Evolutionary conservation across 2,888 invertebrate species (phyloP).

Genomic region (Pantelozetes paolii): DNA sequence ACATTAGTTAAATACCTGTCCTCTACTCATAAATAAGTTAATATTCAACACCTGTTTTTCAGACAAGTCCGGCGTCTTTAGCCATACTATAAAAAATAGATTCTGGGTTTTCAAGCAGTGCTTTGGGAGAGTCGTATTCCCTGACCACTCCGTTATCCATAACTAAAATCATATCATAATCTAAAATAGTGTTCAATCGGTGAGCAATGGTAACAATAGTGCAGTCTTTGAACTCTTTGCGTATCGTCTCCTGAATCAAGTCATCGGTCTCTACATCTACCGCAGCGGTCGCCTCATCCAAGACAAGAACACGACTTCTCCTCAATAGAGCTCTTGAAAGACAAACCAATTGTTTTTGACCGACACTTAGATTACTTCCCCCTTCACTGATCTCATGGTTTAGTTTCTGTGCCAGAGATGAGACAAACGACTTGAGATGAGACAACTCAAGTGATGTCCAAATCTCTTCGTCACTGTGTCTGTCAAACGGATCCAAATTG

Average conservation of each 20-base stretch:
- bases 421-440: conserved; percentile 44
- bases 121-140: conserved; percentile 47
- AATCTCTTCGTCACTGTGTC: conserved; percentile 45
- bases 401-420: conserved; percentile 30
- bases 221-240: conserved; percentile 46
- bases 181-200: conserved; percentile 44
- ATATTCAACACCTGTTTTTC: too few species aligned
- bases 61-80: conserved; percentile 47
- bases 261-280: conserved; percentile 47
- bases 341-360: conserved; percentile 46
- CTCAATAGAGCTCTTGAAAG: conserved; percentile 47
- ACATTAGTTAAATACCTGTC: too few species aligned
- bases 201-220: conserved; percentile 48
- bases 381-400: conserved; percentile 67
- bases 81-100: conserved; percentile 47
- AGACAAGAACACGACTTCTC: conserved; percentile 45
- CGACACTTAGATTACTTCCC: conserved; percentile 55
- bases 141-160: conserved; percentile 46
- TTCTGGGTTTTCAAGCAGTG: conserved; percentile 43
- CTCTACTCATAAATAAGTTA: too few species aligned
- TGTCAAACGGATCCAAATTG: conserved; percentile 48
- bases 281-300: conserved; percentile 48
- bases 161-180: conserved; percentile 46
- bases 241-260: conserved; percentile 47
- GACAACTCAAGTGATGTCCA: conserved; percentile 47